Percentiles rank a stretch among this genome's conserved stretches.
Evolutionary conservation across 2,113 vertebrate species (phyloP).

Genomic region (Gymnobelideus leadbeateri): DNA sequence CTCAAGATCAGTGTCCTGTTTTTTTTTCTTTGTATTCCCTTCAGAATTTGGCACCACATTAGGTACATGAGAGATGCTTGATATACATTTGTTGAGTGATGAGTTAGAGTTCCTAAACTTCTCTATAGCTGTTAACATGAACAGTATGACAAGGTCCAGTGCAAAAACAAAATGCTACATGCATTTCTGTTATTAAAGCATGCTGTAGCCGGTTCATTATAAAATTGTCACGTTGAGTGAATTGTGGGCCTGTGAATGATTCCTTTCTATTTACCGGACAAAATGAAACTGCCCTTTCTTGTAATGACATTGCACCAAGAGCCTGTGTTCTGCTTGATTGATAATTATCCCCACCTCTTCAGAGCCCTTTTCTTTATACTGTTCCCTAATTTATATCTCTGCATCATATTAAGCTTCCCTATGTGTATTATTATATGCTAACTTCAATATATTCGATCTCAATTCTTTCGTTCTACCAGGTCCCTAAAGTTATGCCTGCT

Average conservation of each 20-base stretch:
- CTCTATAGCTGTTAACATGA: conserved; percentile 18
- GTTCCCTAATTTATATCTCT: neutral
- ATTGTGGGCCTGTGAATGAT: conserved; percentile 30
- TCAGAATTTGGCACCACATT: neutral
- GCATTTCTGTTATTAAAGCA: conserved; percentile 22
- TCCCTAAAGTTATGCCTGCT: neutral
- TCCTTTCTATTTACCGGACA: conserved; percentile 46
- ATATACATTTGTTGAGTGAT: neutral
- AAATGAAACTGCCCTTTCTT: conserved; percentile 46
- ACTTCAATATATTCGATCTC: neutral
- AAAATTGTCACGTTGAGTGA: neutral
- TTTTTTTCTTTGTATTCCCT: neutral
- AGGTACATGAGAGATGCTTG: neutral
- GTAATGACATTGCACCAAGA: conserved; percentile 23
- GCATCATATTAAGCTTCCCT: neutral
- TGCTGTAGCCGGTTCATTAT: conserved; percentile 12
- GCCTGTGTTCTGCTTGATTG: conserved; percentile 50
- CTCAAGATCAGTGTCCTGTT: neutral
- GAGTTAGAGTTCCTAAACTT: conserved; percentile 25
- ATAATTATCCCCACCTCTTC: conserved; percentile 22
- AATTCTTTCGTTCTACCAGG: neutral
- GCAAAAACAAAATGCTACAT: conserved; percentile 25
- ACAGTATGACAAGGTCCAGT: neutral
- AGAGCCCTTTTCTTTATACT: conserved; percentile 26
- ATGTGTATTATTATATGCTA: neutral